Evolutionary conservation across 2,797 vertebrate species (phyloP), one percentile per base, ranked within the genome.

Genomic region (Sciurus carolinensis): DNA sequence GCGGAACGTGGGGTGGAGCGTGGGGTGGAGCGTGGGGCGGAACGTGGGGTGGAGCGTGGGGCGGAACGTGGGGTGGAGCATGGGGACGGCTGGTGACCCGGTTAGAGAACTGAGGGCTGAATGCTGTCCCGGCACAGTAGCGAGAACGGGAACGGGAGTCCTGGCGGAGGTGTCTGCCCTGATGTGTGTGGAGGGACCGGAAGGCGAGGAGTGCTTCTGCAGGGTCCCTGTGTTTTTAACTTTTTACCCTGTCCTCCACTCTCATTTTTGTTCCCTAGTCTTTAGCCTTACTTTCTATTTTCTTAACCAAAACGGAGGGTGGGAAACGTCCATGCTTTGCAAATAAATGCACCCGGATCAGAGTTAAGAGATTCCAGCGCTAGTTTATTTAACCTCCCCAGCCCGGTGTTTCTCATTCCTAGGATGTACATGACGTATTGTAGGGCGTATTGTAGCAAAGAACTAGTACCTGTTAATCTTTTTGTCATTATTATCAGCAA

Each of bases 81-180:
- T 50, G 28, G 57, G 50, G 12, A 10, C 0, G 2, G 20, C 7
- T 5, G 5, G 2, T 4, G 50, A 26, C 0, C 22, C n/a, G 0
- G 0, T 3, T 4, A 1, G 18, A 6, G 10, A 30, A 33, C 10
- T 10, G 4, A 15, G 5, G 7, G 36, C 14, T 13, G 20, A 44
- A 1, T 39, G 6, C 0, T 8, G 52, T n/a, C 72, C 2, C 4
- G 1, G 50, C 20, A 0, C 33, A 11, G 9, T 44, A 14, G 7
- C 6, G 2, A 24, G 44, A 2, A 1, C 26, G 3, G 3, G 14
- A 7, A 3, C 2, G 1, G 30, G 20, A 15, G 15, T 20, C 9
- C 1, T 24, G 24, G 18, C 54, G 0, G 30, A 1, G 36, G 39
- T 6, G 7, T n/a, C n/a, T 39, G 28, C 20, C 8, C 8, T 0